A percentile compares a stretch with the other conserved stretches of the same genome.
These are phyloP conservation scores for Eumaeus atala DNA, from an alignment of 1,140 invertebrate species.

Conservation along the genomic window DNA sequence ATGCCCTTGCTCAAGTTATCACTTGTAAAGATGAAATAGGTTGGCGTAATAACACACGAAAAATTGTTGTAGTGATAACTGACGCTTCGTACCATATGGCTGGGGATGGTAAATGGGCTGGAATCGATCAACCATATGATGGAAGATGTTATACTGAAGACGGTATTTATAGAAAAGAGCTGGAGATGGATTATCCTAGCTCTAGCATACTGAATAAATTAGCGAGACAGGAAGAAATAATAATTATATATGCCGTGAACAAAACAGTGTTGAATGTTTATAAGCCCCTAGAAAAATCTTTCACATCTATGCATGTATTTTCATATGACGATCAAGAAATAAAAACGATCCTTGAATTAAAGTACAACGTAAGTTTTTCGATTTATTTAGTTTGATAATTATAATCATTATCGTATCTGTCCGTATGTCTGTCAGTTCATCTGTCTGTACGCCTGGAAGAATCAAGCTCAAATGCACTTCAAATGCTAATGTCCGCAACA, in stretches of 20 bases:
- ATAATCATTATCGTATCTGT: too few relatives aligned
- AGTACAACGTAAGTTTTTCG: conserved; percentile 21
- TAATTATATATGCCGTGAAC: conserved; percentile 90
- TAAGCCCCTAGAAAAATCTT: conserved; percentile 74
- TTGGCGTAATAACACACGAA: conserved; percentile 77
- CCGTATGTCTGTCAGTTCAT: too few relatives aligned
- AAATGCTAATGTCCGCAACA: too few relatives aligned
- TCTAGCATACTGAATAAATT: conserved; percentile 78
- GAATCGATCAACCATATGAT: conserved; percentile 90
- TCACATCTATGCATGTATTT: conserved; percentile 29
- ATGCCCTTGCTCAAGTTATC: conserved; percentile 86
- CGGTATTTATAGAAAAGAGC: conserved; percentile 81
- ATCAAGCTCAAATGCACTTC: too few relatives aligned
- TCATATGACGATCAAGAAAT: too few relatives aligned
- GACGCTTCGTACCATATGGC: conserved; percentile 78
- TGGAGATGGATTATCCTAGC: conserved; percentile 80
- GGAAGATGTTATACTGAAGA: conserved; percentile 83
- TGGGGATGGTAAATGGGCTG: conserved; percentile 83
- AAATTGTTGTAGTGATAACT: conserved; percentile 78
- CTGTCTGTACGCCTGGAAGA: too few relatives aligned
- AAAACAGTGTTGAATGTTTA: conserved; percentile 79
- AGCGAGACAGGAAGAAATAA: conserved; percentile 85
- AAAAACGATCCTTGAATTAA: too few relatives aligned
- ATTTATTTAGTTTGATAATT: too few relatives aligned
- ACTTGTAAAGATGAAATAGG: conserved; percentile 78